Evolutionary conservation across 1,140 invertebrate species (phyloP).

Genomic region (Cataglyphis hispanica): DNA sequence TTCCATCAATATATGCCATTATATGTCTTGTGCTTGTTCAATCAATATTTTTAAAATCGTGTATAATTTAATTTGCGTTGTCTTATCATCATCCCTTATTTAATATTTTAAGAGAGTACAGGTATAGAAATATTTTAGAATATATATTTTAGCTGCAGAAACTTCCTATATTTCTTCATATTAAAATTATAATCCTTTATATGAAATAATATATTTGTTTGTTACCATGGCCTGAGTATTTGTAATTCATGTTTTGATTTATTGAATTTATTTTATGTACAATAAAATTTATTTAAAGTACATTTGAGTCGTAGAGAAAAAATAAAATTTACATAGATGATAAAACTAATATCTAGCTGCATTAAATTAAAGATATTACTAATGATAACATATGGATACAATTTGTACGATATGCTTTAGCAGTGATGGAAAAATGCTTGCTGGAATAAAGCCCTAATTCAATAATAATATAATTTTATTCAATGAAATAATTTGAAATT

Average conservation of each 20-base stretch:
- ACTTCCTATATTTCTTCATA: background rate
- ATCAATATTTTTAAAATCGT: background rate
- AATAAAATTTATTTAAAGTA: slow-evolving; percentile 55
- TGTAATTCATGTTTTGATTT: slow-evolving; percentile 6
- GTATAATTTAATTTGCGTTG: background rate
- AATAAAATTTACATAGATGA: slow-evolving; percentile 18
- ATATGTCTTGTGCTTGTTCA: background rate
- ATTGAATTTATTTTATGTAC: slow-evolving; percentile 63
- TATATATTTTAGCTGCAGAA: background rate
- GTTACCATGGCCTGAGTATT: slow-evolving; percentile 17
- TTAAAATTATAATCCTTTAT: background rate
- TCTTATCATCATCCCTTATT: background rate
- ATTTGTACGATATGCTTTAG: slow-evolving; percentile 44
- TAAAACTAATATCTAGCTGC: background rate
- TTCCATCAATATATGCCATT: background rate
- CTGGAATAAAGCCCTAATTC: slow-evolving; percentile 26
- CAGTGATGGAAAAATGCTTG: slow-evolving; percentile 24
- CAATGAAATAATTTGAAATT: background rate
- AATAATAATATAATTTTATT: background rate
- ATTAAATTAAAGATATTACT: slow-evolving; percentile 23
- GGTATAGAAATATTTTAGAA: background rate
- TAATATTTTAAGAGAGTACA: background rate
- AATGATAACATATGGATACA: background rate
- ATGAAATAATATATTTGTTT: background rate
- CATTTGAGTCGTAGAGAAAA: slow-evolving; percentile 26